phyloP scores from a whole-genome alignment of 1,140 invertebrate genomes.

The Trichogramma pretiosum region DNA sequence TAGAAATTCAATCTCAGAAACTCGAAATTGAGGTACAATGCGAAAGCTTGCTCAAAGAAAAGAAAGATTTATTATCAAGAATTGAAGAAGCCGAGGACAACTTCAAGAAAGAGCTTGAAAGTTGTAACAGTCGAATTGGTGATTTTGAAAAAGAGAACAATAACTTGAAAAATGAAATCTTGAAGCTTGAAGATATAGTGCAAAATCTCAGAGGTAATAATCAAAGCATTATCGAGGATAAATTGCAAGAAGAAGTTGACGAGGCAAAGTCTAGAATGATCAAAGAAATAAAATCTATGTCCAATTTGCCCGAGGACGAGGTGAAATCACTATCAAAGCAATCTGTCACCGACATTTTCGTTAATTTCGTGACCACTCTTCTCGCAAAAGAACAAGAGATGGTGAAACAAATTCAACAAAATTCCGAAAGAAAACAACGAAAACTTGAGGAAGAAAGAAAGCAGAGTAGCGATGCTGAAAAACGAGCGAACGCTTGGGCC shows the following conservation, averaged over 20 bases:
- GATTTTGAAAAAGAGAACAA: slow-evolving; percentile 24
- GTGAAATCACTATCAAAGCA: slow-evolving; percentile 17
- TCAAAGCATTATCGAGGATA: slow-evolving; percentile 6
- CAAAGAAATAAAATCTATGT: slow-evolving; percentile 27
- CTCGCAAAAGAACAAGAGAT: slow-evolving; percentile 34
- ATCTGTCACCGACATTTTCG: slow-evolving; percentile 25
- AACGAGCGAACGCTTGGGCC: slow-evolving; percentile 24
- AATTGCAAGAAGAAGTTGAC: slow-evolving; percentile 23
- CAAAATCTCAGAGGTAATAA: slow-evolving; percentile 7
- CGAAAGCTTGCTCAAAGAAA: slow-evolving; percentile 13
- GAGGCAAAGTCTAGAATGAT: slow-evolving; percentile 23
- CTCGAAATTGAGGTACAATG: slow-evolving; percentile 19
- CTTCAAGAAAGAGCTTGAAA: slow-evolving; percentile 6
- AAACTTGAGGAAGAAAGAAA: slow-evolving; percentile 27
- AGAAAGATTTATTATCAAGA: not conserved
- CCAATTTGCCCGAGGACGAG: slow-evolving; percentile 19
- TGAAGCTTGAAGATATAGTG: slow-evolving; percentile 16
- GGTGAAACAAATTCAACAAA: slow-evolving; percentile 23
- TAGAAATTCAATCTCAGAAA: slow-evolving; percentile 16
- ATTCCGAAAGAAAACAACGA: slow-evolving; percentile 19
- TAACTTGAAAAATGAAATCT: slow-evolving; percentile 24
- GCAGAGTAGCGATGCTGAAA: slow-evolving; percentile 27
- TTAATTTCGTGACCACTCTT: slow-evolving; percentile 26
- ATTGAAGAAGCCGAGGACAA: not conserved
- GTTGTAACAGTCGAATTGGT: slow-evolving; percentile 15